A percentile compares a stretch with the other conserved stretches of the same genome.
Evolutionary conservation across 2,113 vertebrate species (phyloP).

Genomic region (Ctenodactylus gundi): DNA sequence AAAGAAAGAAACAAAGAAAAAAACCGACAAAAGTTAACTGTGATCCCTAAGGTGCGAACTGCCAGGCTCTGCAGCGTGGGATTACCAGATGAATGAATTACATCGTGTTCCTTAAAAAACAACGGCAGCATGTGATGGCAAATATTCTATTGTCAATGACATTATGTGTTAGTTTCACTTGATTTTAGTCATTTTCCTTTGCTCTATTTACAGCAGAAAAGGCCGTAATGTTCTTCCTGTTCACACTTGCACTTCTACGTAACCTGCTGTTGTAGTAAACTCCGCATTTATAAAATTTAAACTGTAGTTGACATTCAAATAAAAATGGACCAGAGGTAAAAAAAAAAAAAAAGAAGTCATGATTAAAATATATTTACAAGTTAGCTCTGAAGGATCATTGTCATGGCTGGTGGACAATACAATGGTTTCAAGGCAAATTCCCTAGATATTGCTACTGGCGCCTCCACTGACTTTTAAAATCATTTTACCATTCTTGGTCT

Average conservation of each 20-base stretch:
- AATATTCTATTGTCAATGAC: slow-evolving; percentile 85
- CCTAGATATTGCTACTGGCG: slow-evolving; percentile 67
- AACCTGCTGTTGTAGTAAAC: slow-evolving; percentile 82
- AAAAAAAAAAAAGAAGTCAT: slow-evolving; percentile 51
- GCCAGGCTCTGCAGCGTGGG: slow-evolving; percentile 91
- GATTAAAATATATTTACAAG: slow-evolving; percentile 76
- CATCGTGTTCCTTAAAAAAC: slow-evolving; percentile 88
- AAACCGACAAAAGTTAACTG: slow-evolving; percentile 88
- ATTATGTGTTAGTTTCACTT: slow-evolving; percentile 82
- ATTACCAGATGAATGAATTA: slow-evolving; percentile 93
- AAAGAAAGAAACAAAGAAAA: slow-evolving; percentile 70
- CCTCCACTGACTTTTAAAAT: slow-evolving; percentile 68
- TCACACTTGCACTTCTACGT: slow-evolving; percentile 70
- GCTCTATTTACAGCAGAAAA: slow-evolving; percentile 87
- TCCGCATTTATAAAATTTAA: slow-evolving; percentile 81
- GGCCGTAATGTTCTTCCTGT: slow-evolving; percentile 82
- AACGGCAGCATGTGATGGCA: slow-evolving; percentile 88
- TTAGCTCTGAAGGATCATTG: slow-evolving; percentile 75
- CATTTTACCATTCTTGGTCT: slow-evolving; percentile 72
- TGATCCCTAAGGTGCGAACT: slow-evolving; percentile 95
- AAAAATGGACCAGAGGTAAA: slow-evolving; percentile 62
- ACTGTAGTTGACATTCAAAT: slow-evolving; percentile 81
- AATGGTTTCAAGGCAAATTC: slow-evolving; percentile 73
- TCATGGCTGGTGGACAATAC: slow-evolving; percentile 80
- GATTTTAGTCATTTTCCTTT: slow-evolving; percentile 84